Base-by-base conservation (phyloP, 2,888 invertebrate genomes). In the Hydrotaea cyrtoneurina region DNA sequence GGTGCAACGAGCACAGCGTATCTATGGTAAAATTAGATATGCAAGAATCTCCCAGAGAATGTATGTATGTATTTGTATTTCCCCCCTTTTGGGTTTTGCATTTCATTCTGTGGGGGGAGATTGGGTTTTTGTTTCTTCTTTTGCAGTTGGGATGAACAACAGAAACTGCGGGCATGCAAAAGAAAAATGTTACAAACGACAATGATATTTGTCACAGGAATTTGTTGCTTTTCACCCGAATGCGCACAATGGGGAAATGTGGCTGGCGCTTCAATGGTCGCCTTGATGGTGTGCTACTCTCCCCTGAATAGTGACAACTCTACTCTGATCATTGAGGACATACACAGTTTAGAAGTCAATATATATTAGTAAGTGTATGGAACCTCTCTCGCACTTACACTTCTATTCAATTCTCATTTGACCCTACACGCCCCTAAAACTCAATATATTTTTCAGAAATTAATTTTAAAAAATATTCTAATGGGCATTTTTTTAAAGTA, bases 151-250 rank as follows among this genome's bases (percentile, higher is more conserved):
- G 19, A 59, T 15, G 59, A 23, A 59, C 59, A 59, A 59, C 59
- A 59, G 59, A 4, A 39, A 8, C 3, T 31, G 7, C 31, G 19
- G 43, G 15, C 10, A 43, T 7, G 50, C 13, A 50, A 31, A 50
- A 39, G 21, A 73, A 73, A 73, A 39, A 43, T 57, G 19, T 7
- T 31, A 15, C 31, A 59, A 73, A 73, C 59, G n/a, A 57, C 36
- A 73, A 73, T 43, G 15, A 43, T 36, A 59, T 73, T 73, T 59
- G 73, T 59, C 57, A 57, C 19, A 73, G 59, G 73, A 73, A 57
- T 73, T 73, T 73, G 55, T 39, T 73, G 55, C 57, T 39, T 64
- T 36, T 64, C 71, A 53, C 15, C n/a, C 19, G 59, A 26, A 59
- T 59, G 59, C 15, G 31, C 23, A 23, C 2, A 57, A 57, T 57